These are phyloP conservation scores for Leptopilina boulardi DNA, from an alignment of 1,140 invertebrate genomes.

Conservation along the genomic window DNA sequence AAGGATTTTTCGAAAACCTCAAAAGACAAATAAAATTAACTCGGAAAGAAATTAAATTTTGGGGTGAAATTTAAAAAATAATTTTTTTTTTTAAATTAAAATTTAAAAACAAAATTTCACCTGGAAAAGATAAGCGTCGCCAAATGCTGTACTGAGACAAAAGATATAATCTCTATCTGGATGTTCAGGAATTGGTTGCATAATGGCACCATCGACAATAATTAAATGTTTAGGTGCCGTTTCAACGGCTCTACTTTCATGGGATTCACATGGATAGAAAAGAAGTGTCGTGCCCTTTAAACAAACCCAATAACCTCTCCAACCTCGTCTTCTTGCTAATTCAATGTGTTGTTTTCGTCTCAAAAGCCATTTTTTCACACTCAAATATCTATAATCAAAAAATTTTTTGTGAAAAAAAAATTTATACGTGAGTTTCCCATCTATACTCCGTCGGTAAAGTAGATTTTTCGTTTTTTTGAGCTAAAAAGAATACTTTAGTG, in stretches of 20 bases:
- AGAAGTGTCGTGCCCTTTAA: constrained; percentile 97
- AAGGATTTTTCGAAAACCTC: too few species aligned
- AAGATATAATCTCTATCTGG: constrained; percentile 98
- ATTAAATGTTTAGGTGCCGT: constrained; percentile 96
- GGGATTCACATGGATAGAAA: constrained; percentile 97
- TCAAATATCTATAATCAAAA: constrained; percentile 86
- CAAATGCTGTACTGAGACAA: constrained; percentile 97
- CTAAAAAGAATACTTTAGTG: too few species aligned
- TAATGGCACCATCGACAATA: constrained; percentile 97
- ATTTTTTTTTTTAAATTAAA: neutral
- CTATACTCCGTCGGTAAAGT: too few species aligned
- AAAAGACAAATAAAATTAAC: too few species aligned
- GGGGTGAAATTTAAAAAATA: too few species aligned
- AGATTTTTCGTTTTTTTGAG: too few species aligned
- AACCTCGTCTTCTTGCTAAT: constrained; percentile 94
- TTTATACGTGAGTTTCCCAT: too few species aligned
- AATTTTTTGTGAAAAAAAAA: neutral
- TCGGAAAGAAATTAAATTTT: too few species aligned
- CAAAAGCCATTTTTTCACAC: constrained; percentile 98
- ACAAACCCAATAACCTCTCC: constrained; percentile 99
- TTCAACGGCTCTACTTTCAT: constrained; percentile 92
- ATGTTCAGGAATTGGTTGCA: constrained; percentile 98
- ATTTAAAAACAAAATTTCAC: constrained; percentile 73
- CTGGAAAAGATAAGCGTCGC: constrained; percentile 98
- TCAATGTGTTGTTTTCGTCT: constrained; percentile 98